phyloP scores from a whole-genome alignment of 2,113 vertebrate genomes.

The Accipiter virgatus region DNA sequence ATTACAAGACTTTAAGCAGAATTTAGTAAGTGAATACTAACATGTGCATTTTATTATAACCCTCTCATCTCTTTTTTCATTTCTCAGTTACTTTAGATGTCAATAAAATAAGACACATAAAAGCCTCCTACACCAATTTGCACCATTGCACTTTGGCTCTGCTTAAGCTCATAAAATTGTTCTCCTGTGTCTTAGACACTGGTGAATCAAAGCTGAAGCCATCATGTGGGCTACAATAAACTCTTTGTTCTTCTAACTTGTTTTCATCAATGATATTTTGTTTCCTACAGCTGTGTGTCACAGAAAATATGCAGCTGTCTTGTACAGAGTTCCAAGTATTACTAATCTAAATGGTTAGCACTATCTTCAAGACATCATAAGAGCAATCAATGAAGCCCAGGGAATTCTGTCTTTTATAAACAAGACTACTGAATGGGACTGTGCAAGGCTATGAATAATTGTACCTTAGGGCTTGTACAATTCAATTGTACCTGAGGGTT shows the following conservation, averaged over 20 bases:
- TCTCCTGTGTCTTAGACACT: constrained; percentile 24
- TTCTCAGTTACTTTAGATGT: constrained; percentile 40
- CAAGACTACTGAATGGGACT: background rate
- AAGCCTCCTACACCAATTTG: constrained; percentile 50
- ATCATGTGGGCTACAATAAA: constrained; percentile 38
- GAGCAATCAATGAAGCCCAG: constrained; percentile 3
- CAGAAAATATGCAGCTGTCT: constrained; percentile 45
- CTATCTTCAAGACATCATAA: constrained; percentile 32
- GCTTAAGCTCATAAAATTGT: constrained; percentile 14
- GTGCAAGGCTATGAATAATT: background rate
- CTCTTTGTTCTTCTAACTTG: constrained; percentile 56
- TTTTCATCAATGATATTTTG: constrained; percentile 55
- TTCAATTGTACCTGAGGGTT: background rate
- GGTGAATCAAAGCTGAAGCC: constrained; percentile 57
- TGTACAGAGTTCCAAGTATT: background rate
- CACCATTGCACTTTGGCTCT: background rate
- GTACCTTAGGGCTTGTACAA: background rate
- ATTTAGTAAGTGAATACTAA: constrained; percentile 68
- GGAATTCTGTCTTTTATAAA: constrained; percentile 41
- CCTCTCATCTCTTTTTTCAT: background rate
- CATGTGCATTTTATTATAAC: constrained; percentile 65
- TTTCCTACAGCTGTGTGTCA: constrained; percentile 34
- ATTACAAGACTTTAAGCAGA: constrained; percentile 65
- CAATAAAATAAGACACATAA: constrained; percentile 13
- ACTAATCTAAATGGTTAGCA: constrained; percentile 22